Base-by-base conservation (phyloP, 2,797 vertebrate species). In the Limosa lapponica region DNA sequence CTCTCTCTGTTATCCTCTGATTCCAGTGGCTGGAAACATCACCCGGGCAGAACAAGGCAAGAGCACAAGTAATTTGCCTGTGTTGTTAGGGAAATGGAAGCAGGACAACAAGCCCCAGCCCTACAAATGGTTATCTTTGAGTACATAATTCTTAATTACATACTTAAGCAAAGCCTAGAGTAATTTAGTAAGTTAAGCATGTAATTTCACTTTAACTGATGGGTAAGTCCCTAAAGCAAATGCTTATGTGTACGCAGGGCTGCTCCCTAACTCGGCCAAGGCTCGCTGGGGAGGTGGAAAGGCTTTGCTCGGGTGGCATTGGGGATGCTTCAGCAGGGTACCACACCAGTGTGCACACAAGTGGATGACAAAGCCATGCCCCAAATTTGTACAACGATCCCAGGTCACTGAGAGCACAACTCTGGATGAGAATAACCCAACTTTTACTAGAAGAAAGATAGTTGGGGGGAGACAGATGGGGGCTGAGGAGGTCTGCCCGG, bases 181-280 rank as follows among this genome's bases (percentile, higher is more conserved):
- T 85, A 80, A 95, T 96, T 87, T 73, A 92, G 59, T 79, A 96
- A 92, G 77, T 79, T 87, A 95, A 96, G 90, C 92, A 94, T 93
- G 83, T 94, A 94, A 96, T 95, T 93, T 73, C 94, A 80, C 70
- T 95, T 91, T 73, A 96, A 95, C 55, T 82, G 70, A 65, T 1
- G 91, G 94, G 80, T 28, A 70, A 66, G 62, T 55, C 85, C 65
- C 82, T 91, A 69, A 34, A 89, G 80, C 62, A 82, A 95, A 82
- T 75, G 77, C 61, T 77, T 73, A 66, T 20, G 66, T 70, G 44
- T 67, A 17, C 3, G 1, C 22, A 57, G 80, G 62, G 81, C 91
- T 87, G 57, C 80, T 94, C 70, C 77, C 80, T 80, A 72, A 80
- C 28, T 79, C 4, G 5, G 44, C 48, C 66, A 69, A 66, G 54